Evolutionary conservation across 2,888 invertebrate species (phyloP).

Genomic region (Pasiphila rectangulata): DNA sequence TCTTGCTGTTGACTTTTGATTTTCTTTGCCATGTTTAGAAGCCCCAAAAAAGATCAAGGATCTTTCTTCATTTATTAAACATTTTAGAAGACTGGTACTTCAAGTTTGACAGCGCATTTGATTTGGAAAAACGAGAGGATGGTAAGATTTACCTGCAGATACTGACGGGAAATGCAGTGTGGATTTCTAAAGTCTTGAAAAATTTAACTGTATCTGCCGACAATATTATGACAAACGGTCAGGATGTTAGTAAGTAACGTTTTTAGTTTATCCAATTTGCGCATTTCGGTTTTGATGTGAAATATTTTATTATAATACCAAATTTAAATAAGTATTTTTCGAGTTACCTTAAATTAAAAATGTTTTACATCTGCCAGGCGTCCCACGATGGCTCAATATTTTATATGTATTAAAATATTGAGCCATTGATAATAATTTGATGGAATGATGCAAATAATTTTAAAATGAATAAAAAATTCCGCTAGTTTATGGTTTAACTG

Average conservation of each 20-base stretch:
- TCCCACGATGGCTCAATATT: no score
- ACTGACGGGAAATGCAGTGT: constrained; percentile 10
- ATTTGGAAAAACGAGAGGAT: constrained; percentile 11
- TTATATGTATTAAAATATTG: no score
- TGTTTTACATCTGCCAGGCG: no score
- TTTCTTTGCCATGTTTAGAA: background rate
- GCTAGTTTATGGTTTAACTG: no score
- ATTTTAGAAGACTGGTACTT: constrained; percentile 26
- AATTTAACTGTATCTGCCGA: constrained; percentile 15
- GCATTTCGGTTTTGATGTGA: background rate
- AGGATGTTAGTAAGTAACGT: constrained; percentile 21
- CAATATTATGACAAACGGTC: constrained; percentile 2
- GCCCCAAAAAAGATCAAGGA: no score
- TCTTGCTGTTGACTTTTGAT: no score
- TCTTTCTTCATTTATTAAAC: background rate
- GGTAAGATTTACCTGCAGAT: constrained; percentile 15
- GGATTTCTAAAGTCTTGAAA: constrained; percentile 2
- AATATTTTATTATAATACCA: no score
- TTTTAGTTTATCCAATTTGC: background rate
- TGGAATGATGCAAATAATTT: no score
- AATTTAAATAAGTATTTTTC: no score
- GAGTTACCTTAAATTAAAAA: no score
- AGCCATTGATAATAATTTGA: no score
- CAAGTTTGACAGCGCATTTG: constrained; percentile 12
- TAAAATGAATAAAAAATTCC: no score